Percentiles rank a stretch among this genome's conserved stretches.
Evolutionary conservation across 2,113 vertebrate genomes (phyloP).

Genomic region (Colistium nudipinnis): DNA sequence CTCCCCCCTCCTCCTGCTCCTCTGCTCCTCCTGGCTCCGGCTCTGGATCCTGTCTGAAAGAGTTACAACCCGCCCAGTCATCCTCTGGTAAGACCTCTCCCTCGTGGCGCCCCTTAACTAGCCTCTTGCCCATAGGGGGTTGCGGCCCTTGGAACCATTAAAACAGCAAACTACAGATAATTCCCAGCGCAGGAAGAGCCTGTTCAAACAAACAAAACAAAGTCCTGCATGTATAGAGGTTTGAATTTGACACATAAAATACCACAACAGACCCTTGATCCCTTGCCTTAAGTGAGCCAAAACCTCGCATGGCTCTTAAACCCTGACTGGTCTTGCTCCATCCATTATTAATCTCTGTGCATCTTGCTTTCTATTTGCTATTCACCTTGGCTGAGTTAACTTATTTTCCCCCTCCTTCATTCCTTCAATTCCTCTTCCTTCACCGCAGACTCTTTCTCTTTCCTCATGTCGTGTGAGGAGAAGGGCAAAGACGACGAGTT

Average conservation of each 20-base stretch:
- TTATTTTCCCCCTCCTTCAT: slow-evolving; percentile 46
- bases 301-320: slow-evolving; percentile 59
- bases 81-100: slow-evolving; percentile 87
- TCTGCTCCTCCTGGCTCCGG: slow-evolving; percentile 59
- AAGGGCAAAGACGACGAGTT: slow-evolving; percentile 96
- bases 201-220: slow-evolving; percentile 14
- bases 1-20: slow-evolving; percentile 68
- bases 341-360: slow-evolving; percentile 55
- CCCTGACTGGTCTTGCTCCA: slow-evolving; percentile 37
- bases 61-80: slow-evolving; percentile 84
- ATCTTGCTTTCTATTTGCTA: slow-evolving; percentile 46
- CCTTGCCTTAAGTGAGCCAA: slow-evolving; percentile 37
- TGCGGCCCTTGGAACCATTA: background rate
- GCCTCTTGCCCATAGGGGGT: slow-evolving; percentile 2
- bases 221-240: background rate
- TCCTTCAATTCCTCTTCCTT: slow-evolving; percentile 74
- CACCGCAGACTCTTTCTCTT: slow-evolving; percentile 92
- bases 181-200: slow-evolving; percentile 1
- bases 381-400: slow-evolving; percentile 59
- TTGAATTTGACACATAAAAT: slow-evolving; percentile 8
- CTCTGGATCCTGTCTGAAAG: slow-evolving; percentile 85
- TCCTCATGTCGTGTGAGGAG: slow-evolving; percentile 91
- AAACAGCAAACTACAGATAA: slow-evolving; percentile 8
- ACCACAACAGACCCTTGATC: slow-evolving; percentile 46
- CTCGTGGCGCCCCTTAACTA: slow-evolving; percentile 18